phyloP scores from a whole-genome alignment of 2,888 invertebrate species.

The Volucella zonaria region DNA sequence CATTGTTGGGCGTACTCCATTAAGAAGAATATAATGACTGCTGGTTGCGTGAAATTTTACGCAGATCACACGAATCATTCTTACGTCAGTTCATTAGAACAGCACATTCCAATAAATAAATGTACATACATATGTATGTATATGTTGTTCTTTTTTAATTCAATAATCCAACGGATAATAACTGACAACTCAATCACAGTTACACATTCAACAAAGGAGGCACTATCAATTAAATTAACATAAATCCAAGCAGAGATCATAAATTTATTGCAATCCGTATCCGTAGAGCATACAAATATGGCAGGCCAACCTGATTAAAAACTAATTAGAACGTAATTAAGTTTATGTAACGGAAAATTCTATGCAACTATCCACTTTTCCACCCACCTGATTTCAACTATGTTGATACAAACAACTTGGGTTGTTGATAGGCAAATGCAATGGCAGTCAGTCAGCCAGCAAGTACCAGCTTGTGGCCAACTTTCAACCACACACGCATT shows the following conservation, averaged over 20 bases:
- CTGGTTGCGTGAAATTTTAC: conserved; percentile 16
- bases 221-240: conserved; percentile 22
- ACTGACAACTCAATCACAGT: conserved; percentile 43
- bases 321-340: conserved; percentile 49
- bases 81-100: conserved; percentile 21
- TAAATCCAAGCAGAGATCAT: conserved; percentile 25
- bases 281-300: not conserved
- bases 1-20: conserved; percentile 29
- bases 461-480: conserved; percentile 51
- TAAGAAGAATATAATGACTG: conserved; percentile 38
- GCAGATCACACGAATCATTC: conserved; percentile 29
- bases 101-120: conserved; percentile 14
- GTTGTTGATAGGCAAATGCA: not conserved
- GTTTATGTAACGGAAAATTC: conserved; percentile 3
- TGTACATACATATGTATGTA: not conserved
- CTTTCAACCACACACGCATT: conserved; percentile 52
- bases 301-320: conserved; percentile 38
- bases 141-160: not conserved
- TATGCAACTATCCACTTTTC: not conserved
- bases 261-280: conserved; percentile 25
- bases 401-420: not conserved
- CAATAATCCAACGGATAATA: conserved; percentile 26
- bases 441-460: not conserved
- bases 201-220: conserved; percentile 1
- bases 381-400: conserved; percentile 1